Evolutionary conservation across 1,140 invertebrate species (phyloP).

Genomic region (Ips nitidus): DNA sequence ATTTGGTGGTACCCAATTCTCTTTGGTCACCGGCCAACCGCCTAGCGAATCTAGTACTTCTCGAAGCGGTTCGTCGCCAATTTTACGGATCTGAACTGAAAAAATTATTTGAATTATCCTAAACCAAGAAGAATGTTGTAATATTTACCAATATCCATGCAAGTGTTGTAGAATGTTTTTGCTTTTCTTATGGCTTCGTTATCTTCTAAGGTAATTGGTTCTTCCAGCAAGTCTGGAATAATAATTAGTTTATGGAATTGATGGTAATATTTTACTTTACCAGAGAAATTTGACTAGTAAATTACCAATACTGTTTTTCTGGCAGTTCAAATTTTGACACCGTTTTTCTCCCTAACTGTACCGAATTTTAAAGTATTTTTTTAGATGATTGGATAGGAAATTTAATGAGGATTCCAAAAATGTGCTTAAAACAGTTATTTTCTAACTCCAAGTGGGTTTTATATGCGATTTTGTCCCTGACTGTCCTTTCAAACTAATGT

Average conservation of each 20-base stretch:
- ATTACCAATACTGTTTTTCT: too few species aligned
- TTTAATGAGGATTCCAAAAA: too few species aligned
- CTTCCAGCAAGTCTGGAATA: slow-evolving; percentile 66
- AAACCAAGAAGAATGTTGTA: neutral
- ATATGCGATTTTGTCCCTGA: too few species aligned
- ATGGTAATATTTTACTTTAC: too few species aligned
- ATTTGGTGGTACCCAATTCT: slow-evolving; percentile 63
- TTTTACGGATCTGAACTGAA: slow-evolving; percentile 70
- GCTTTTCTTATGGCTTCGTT: slow-evolving; percentile 77
- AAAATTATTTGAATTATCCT: slow-evolving; percentile 17
- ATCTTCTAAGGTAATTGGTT: slow-evolving; percentile 63
- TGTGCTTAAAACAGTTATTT: too few species aligned
- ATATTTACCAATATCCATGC: slow-evolving; percentile 84
- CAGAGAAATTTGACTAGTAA: too few species aligned
- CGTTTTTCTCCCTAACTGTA: too few species aligned
- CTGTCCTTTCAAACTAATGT: too few species aligned
- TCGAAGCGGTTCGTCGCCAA: slow-evolving; percentile 67
- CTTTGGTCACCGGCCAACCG: slow-evolving; percentile 74
- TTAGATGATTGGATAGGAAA: too few species aligned
- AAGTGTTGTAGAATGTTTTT: slow-evolving; percentile 83
- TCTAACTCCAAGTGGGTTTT: too few species aligned
- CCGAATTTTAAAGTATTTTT: too few species aligned
- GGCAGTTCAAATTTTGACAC: too few species aligned
- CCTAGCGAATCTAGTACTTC: slow-evolving; percentile 64
- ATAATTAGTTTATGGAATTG: neutral